Evolutionary conservation across 2,797 vertebrate species (phyloP).

Genomic region (Dromococcyx pavoninus): DNA sequence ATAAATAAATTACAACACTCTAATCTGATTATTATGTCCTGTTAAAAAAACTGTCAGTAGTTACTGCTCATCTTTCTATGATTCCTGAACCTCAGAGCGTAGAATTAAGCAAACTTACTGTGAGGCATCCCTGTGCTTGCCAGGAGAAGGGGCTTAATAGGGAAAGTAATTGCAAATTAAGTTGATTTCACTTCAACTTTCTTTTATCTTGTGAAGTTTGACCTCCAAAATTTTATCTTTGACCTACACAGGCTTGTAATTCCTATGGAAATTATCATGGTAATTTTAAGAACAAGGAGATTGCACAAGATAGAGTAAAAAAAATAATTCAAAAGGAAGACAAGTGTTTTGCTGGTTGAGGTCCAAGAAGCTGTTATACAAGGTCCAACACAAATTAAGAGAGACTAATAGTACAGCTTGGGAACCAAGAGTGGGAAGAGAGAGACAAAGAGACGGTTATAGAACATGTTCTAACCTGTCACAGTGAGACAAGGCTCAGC

Average conservation of each 20-base stretch:
- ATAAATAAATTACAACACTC: too few species aligned
- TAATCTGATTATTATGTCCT: not conserved
- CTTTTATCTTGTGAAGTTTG: not conserved
- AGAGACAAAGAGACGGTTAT: too few species aligned
- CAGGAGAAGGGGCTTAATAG: not conserved
- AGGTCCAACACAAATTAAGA: too few species aligned
- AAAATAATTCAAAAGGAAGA: too few species aligned
- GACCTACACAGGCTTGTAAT: not conserved
- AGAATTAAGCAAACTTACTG: not conserved
- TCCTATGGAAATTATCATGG: not conserved
- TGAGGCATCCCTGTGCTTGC: not conserved
- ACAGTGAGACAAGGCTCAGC: too few species aligned
- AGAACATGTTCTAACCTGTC: too few species aligned
- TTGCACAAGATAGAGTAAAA: too few species aligned
- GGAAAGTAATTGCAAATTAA: not conserved
- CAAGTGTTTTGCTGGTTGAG: too few species aligned
- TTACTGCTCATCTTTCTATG: not conserved
- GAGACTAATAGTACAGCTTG: too few species aligned
- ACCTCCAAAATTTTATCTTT: not conserved
- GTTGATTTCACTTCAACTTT: not conserved
- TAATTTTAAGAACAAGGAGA: too few species aligned
- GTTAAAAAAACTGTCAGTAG: not conserved
- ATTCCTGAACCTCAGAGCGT: not conserved
- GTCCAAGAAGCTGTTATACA: too few species aligned
- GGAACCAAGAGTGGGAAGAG: too few species aligned